These are phyloP conservation scores for Caradrina clavipalpis DNA, from an alignment of 2,888 invertebrate species.

Conservation along the genomic window DNA sequence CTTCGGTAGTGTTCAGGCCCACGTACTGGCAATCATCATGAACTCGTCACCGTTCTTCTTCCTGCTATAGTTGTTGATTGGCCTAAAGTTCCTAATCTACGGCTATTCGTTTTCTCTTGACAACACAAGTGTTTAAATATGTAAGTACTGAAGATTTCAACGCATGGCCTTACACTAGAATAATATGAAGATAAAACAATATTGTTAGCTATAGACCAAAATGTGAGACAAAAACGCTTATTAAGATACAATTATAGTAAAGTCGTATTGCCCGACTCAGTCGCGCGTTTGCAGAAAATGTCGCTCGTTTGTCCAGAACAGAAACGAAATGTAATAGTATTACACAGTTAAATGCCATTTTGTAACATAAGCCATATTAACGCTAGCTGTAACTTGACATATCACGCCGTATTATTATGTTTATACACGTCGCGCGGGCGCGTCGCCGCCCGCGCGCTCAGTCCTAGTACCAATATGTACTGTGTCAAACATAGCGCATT, in stretches of 20 bases:
- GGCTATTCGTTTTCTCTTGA: not conserved
- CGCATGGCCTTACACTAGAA: constrained; percentile 45
- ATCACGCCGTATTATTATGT: constrained; percentile 77
- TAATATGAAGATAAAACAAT: constrained; percentile 25
- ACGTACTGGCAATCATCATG: not conserved
- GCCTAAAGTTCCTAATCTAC: constrained; percentile 42
- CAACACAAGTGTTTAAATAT: constrained; percentile 5
- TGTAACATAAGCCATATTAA: constrained; percentile 66
- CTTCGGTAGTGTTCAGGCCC: not conserved
- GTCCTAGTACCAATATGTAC: constrained; percentile 69
- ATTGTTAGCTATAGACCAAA: constrained; percentile 45
- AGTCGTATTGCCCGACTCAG: constrained; percentile 53
- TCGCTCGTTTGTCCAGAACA: constrained; percentile 73
- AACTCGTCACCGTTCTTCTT: not conserved
- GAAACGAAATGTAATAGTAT: constrained; percentile 69
- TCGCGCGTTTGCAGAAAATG: constrained; percentile 54
- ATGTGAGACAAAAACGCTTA: constrained; percentile 40
- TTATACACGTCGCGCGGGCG: constrained; percentile 37
- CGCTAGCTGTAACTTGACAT: constrained; percentile 80
- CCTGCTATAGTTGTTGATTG: constrained; percentile 30
- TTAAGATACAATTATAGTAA: constrained; percentile 16
- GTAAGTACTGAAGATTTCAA: constrained; percentile 30
- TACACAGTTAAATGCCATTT: constrained; percentile 77
- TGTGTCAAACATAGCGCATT: constrained; percentile 81
- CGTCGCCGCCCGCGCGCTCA: not conserved